Base-by-base conservation (phyloP, 2,888 invertebrate species). In the Microplitis deprimator region DNA sequence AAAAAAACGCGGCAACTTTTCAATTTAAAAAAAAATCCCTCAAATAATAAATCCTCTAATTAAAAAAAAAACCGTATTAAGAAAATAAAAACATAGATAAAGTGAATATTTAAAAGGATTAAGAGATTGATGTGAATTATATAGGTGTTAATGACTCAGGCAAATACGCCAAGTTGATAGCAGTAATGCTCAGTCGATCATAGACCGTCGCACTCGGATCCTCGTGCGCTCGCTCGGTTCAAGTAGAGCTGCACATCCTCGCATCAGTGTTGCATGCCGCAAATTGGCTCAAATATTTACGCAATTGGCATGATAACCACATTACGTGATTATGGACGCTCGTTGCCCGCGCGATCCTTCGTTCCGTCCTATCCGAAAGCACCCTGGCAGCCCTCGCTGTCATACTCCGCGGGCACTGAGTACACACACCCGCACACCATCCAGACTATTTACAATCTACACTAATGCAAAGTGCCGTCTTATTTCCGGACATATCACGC, bases 251-350 rank as follows among this genome's bases (percentile, higher is more conserved):
- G 81, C 81, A 50, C 50, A 50, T 50, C 50, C 50, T 50, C 50
- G 50, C 50, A 50, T 50, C 50, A 50, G 50, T 81, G 84, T 89
- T 83, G 88, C 88, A 88, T 89, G 89, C 86, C 84, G 84, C 86
- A 89, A 89, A 89, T 88, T 89, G 87, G 83, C 83, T 84, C 86
- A 88, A 89, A 89, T 88, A 88, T 89, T 89, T 89, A 88, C 88
- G 87, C 89, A 89, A 89, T 89, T 88, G 88, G 83, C 85, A 87
- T 87, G 88, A 88, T 88, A 88, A 88, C 87, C 87, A 82, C 87
- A 88, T 88, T 87, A 87, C 86, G 85, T 87, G 87, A 88, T 88
- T 88, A 88, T 88, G 84, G 84, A 85, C 87, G 88, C 85, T 88
- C 82, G 88, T 88, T 88, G 85, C 84, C 82, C 86, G 79, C 73